These are phyloP conservation scores for Hydrochoerus hydrochaeris DNA, from an alignment of 2,113 vertebrate genomes.

Conservation along the genomic window DNA sequence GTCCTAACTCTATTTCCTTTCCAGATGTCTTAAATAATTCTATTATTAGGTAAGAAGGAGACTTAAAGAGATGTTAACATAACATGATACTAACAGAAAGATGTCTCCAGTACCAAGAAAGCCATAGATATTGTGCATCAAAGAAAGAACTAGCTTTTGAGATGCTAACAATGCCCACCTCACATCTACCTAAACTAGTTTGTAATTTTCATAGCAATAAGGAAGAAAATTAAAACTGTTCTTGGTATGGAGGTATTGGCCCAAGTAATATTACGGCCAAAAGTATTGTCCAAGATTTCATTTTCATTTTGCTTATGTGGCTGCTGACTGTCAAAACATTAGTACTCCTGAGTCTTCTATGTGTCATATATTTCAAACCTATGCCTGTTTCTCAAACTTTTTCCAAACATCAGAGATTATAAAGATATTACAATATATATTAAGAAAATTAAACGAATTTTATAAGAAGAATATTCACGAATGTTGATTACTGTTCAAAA, in stretches of 20 bases:
- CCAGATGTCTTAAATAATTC: background rate
- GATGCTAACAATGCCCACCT: background rate
- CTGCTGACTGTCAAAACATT: background rate
- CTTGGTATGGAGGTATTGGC: background rate
- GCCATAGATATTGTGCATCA: background rate
- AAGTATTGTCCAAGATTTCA: background rate
- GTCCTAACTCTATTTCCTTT: background rate
- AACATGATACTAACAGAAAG: background rate
- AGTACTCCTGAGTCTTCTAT: background rate
- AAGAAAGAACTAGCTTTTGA: background rate
- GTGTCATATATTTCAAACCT: background rate
- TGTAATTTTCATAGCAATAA: background rate
- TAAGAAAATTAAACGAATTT: constrained; percentile 14
- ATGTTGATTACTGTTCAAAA: background rate
- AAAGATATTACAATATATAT: background rate
- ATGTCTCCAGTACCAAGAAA: background rate
- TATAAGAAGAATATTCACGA: background rate
- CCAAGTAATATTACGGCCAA: background rate
- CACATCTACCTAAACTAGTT: background rate
- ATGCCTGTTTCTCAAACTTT: background rate
- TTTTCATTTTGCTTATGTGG: background rate
- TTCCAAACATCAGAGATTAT: background rate
- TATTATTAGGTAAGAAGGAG: background rate
- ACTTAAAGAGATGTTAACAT: background rate
- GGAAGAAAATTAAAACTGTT: background rate